Conservation (phyloP, 2,888 invertebrate genomes). For the Caenorhabditis parvicauda region DNA sequence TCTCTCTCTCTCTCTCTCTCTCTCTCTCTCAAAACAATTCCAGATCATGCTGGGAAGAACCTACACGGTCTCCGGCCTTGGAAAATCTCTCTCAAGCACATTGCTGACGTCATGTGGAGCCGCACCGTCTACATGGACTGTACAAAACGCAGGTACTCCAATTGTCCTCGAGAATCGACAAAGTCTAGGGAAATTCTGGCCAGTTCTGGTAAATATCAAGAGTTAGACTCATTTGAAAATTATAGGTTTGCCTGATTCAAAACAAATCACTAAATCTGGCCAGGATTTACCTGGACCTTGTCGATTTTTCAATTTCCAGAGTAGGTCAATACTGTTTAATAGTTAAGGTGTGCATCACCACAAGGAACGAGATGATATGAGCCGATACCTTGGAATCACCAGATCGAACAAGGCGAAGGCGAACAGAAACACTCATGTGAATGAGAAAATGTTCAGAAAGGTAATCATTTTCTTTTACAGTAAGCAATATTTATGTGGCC, state of each 20-base stretch:
- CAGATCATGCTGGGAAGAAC: no score
- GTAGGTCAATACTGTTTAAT: slow-evolving; percentile 9
- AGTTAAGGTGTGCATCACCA: slow-evolving; percentile 54
- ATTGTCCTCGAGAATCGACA: no score
- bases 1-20: neutral
- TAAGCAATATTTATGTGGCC: neutral
- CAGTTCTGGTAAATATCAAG: no score
- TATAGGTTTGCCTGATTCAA: slow-evolving; percentile 6
- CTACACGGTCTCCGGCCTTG: no score
- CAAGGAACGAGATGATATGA: slow-evolving; percentile 47
- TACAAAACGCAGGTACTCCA: no score
- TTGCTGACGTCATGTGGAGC: no score
- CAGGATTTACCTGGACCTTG: no score
- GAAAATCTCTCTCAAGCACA: no score
- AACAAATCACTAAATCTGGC: neutral
- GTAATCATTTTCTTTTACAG: slow-evolving; percentile 31
- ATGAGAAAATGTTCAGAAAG: slow-evolving; percentile 53
- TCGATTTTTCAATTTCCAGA: no score
- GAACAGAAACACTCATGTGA: slow-evolving; percentile 59
- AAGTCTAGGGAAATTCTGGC: no score
- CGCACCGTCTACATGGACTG: slow-evolving; percentile 2
- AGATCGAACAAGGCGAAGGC: slow-evolving; percentile 53
- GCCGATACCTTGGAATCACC: slow-evolving; percentile 44
- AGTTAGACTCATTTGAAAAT: no score
- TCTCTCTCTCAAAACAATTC: no score